Base-by-base conservation (phyloP, 2,113 vertebrate species). In the Raja brachyura region DNA sequence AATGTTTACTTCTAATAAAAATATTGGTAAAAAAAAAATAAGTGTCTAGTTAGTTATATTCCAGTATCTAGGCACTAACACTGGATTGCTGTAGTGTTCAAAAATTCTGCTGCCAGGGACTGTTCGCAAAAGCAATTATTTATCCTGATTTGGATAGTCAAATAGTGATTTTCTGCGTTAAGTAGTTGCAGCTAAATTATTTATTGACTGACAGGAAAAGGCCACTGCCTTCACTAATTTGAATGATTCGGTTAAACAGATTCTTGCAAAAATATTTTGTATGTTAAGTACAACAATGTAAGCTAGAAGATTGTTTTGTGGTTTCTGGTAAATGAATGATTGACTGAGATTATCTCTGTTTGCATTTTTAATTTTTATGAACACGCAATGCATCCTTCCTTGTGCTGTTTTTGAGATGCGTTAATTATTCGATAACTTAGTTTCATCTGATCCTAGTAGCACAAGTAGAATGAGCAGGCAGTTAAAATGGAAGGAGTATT, bases 61-160 rank as follows among this genome's bases (percentile, higher is more conserved):
- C 20, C 20, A 54, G n/a, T 81, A 81, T 3, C 48, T 25, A 39
- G 81, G 9, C 25, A 14, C 81, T 61, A 22, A 56, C 4, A 59
- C 54, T 28, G 79, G 54, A 85, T 59, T 54, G 2, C 56, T 59
- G 56, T 4, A 4, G 25, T 28, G 10, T 59, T 59, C 28, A 54
- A 28, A 0, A 28, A 22, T 20, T 59, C 20, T 54, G 11, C 3
- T 59, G 54, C 81, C 81, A 85, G 81, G 5, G 10, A 59, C 54
- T 59, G 13, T 56, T 85, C 81, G 22, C 81, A 85, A 85, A 85
- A 56, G 10, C 81, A 85, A 85, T 85, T 85, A 85, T n/a, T 85
- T 85, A 85, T 28, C 81, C 22, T 59, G 81, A 59, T 22, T 48
- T 22, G 25, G 22, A 56, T 25, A 59, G 9, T 85, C 8, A n/a